Evolutionary conservation across 2,888 invertebrate species (phyloP), one percentile per base, ranked within the genome.

Genomic region (Tiphia femorata): DNA sequence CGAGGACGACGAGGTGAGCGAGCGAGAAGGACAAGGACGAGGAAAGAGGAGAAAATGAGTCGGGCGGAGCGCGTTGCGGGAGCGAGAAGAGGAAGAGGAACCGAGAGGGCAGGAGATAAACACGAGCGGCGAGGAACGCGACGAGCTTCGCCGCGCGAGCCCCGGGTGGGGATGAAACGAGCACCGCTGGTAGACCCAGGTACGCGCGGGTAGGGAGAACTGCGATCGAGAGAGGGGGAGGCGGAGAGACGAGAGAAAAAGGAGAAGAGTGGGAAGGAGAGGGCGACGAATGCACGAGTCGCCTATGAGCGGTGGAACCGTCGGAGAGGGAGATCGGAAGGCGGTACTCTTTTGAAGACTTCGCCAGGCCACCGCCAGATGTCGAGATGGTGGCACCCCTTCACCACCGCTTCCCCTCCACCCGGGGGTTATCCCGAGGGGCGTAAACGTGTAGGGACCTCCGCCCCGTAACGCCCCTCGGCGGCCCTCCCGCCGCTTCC

Each of bases 401-500:
- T 6, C 6, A 6, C 25, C 6, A 8, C 6, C 8, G 5, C 25
- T 10, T 40, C 60, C 58, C 59, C 56, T 53, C 47, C 43, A 49
- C 55, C 41, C 42, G 58, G 19, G 33, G 55, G 55, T 46, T 55
- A 48, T 48, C 8, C 30, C 17, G 7, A 21, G 48, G 53, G 63
- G 71, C 56, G 65, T 64, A 44, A 14, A 57, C 53, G 37, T 0
- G 17, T n/a, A 3, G 17, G 21, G 35, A 48, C 40, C 48, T 41
- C 62, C 67, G 58, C 69, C 67, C 66, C 61, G 70, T 30, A 72
- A 70, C 72, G 68, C 73, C 72, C 68, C 59, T 66, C 58, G 55
- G 46, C 51, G 44, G 58, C 68, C 67, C 72, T 62, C 66, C 77
- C 67, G 70, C 57, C 58, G 70, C 70, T 66, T 66, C 68, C 70